phyloP scores from a whole-genome alignment of 2,888 invertebrate genomes.

The Idaea straminata region DNA sequence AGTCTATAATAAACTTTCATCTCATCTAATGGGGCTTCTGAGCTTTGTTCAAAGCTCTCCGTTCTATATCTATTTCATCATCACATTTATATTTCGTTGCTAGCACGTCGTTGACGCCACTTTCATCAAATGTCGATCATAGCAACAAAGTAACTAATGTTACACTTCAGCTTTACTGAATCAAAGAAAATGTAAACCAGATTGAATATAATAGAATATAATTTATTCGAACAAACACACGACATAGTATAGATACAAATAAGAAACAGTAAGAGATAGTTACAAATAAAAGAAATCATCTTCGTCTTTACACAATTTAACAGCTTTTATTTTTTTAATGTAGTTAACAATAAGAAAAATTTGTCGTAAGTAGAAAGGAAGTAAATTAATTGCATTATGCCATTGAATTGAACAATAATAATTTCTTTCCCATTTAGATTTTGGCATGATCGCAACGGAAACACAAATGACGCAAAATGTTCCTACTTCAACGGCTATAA shows the following conservation, averaged over 20 bases:
- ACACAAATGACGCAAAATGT: constrained; percentile 42
- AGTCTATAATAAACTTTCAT: background rate
- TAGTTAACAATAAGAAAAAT: no score
- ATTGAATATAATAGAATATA: background rate
- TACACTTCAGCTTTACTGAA: background rate
- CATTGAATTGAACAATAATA: constrained; percentile 2
- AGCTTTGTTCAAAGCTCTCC: no score
- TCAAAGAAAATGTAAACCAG: background rate
- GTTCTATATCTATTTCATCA: background rate
- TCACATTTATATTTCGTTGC: background rate
- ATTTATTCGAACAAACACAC: no score
- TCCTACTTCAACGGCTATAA: constrained; percentile 31
- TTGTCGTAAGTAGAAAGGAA: no score
- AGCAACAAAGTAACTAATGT: background rate
- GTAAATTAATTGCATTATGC: background rate
- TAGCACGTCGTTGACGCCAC: constrained; percentile 25
- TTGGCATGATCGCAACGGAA: constrained; percentile 45
- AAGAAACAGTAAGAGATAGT: no score
- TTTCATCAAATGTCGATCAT: constrained; percentile 13
- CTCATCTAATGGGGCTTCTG: background rate
- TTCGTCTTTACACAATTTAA: no score
- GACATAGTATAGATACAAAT: no score
- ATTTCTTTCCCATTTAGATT: constrained; percentile 21
- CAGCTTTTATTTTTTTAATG: no score
- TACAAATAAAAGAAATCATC: no score